Percentiles rank a stretch among this genome's conserved stretches.
These are phyloP conservation scores for Naja naja DNA, from an alignment of 2,113 vertebrate genomes.

Conservation along the genomic window DNA sequence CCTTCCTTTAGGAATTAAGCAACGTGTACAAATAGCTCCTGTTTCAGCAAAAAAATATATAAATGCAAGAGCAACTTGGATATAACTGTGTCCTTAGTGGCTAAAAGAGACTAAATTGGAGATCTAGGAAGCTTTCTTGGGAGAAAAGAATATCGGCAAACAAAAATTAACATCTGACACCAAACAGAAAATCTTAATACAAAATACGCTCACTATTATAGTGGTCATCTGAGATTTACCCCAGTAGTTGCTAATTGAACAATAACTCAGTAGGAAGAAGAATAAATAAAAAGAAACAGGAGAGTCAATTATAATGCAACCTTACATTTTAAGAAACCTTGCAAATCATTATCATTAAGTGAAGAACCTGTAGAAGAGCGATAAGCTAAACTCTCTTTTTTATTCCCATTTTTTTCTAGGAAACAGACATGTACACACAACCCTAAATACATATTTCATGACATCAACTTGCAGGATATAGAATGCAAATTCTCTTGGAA, in stretches of 20 bases:
- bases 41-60: constrained; percentile 26
- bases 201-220: background rate
- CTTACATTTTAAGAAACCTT: background rate
- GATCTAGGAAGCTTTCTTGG: background rate
- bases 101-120: background rate
- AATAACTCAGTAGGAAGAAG: rapidly evolving
- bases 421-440: background rate
- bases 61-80: background rate
- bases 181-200: background rate
- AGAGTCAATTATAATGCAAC: rapidly evolving
- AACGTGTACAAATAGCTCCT: constrained; percentile 36
- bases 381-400: background rate
- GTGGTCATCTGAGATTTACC: background rate
- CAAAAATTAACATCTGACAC: too few species aligned
- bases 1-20: constrained; percentile 38
- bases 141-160: background rate
- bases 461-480: background rate
- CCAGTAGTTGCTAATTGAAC: background rate
- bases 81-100: background rate
- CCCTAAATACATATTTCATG: background rate
- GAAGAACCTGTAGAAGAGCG: background rate
- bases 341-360: constrained; percentile 16
- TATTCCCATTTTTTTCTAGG: background rate
- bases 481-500: background rate
- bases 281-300: background rate